Evolutionary conservation across 2,113 vertebrate species (phyloP).

Genomic region (Connochaetes taurinus): DNA sequence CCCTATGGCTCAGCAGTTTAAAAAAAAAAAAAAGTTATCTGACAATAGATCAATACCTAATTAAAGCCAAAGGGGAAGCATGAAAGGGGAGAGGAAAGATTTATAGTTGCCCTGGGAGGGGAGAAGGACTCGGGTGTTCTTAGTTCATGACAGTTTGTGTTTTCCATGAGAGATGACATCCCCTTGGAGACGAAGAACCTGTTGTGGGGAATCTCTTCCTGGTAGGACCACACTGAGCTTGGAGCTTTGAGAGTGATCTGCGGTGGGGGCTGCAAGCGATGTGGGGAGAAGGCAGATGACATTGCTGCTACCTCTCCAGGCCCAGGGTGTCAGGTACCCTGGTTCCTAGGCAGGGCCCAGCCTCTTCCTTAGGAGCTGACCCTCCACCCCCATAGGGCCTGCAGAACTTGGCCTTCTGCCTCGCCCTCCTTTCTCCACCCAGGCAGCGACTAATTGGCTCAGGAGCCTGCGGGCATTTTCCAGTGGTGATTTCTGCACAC

Average conservation of each 20-base stretch:
- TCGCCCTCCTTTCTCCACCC: not conserved
- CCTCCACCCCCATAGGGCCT: not conserved
- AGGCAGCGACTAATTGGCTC: constrained; percentile 48
- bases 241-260: not conserved
- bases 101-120: constrained; percentile 34
- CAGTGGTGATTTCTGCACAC: constrained; percentile 36
- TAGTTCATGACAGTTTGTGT: constrained; percentile 31
- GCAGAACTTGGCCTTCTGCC: not conserved
- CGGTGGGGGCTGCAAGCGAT: accelerated
- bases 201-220: not conserved
- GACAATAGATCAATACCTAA: constrained; percentile 77
- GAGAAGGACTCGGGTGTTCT: constrained; percentile 39
- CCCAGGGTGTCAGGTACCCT: not conserved
- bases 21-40: constrained; percentile 55
- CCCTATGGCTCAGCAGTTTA: constrained; percentile 52
- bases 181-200: not conserved
- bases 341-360: not conserved
- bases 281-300: not conserved
- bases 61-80: constrained; percentile 61
- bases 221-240: not conserved
- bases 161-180: not conserved
- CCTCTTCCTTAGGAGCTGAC: not conserved
- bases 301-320: accelerated
- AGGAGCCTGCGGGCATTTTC: constrained; percentile 60
- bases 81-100: constrained; percentile 56